Evolutionary conservation across 2,113 vertebrate genomes (phyloP).

Genomic region (Aphyosemion australe): DNA sequence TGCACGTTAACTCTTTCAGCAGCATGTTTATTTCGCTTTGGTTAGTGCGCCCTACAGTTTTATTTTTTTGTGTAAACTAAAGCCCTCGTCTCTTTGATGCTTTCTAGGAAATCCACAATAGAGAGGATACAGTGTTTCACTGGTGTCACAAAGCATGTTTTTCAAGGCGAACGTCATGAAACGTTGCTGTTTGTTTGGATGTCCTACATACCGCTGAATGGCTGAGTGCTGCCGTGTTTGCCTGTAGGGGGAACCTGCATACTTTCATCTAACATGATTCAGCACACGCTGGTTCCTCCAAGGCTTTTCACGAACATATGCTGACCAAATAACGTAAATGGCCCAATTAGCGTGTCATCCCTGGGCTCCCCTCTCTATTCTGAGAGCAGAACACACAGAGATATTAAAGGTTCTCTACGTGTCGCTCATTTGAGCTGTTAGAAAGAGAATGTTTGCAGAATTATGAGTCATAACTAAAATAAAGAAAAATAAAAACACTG

Average conservation of each 20-base stretch:
- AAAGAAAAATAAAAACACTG: too few relatives aligned
- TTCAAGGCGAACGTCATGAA: not conserved
- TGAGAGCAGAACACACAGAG: constrained; percentile 10
- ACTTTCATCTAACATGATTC: constrained; percentile 18
- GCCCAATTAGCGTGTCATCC: constrained; percentile 26
- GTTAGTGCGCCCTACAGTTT: too few relatives aligned
- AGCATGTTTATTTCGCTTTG: too few relatives aligned
- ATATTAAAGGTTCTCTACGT: constrained; percentile 1
- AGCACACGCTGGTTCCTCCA: constrained; percentile 16
- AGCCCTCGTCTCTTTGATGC: not conserved
- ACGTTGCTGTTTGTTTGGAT: not conserved
- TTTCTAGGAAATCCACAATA: not conserved
- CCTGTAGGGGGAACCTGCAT: constrained; percentile 15
- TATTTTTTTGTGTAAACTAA: too few relatives aligned
- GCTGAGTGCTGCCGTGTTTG: constrained; percentile 10
- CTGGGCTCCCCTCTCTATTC: not conserved
- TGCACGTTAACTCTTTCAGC: too few relatives aligned
- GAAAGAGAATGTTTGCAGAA: not conserved
- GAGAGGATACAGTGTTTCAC: not conserved
- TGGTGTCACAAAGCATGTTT: not conserved
- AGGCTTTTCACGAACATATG: constrained; percentile 27
- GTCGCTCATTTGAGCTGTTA: not conserved
- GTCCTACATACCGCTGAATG: not conserved
- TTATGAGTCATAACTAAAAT: too few relatives aligned
- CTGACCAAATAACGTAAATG: constrained; percentile 21